Base-by-base conservation (phyloP, 1,140 invertebrate genomes). In the Cydia pomonella region DNA sequence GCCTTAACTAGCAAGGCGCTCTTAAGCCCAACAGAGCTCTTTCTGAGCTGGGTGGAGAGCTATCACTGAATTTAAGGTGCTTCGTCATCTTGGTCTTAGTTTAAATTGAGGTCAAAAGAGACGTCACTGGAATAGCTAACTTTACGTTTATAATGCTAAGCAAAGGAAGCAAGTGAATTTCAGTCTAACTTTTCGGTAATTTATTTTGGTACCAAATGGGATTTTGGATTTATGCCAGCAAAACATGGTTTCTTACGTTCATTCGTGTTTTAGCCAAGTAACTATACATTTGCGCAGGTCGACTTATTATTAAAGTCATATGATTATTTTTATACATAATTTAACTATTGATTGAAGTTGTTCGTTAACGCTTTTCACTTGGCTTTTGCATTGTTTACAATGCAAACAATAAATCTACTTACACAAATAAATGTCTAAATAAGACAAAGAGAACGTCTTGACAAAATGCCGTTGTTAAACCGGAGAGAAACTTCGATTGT, bases 21-120 rank as follows among this genome's bases (percentile, higher is more conserved):
- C n/a, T 69, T 18, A 18, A 33, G 3, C 16, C 16, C 9, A 9
- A 9, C 29, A 33, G 64, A 33, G 64, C 47, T 75, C 74, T 62
- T 2, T 12, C 6, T 59, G 62, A 53, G 64, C 38, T 73, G 74
- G 76, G 18, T 29, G 18, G 71, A 75, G 29, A 77, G 59, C 75
- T 74, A 77, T 77, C 71, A 69, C 29, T 63, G 73, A 75, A 77
- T 77, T 73, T 77, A 75, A 77, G 76, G 76, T 77, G 73, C 76
- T 77, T 73, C 72, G 74, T 77, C 76, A 77, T 77, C 75, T 77
- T 77, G 75, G 76, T 59, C 72, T 75, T 75, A 16, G 44, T 73
- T 77, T 73, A 72, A 74, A 77, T 69, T 66, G 71, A 73, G 64
- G 29, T 69, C 64, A 69, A 69, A 69, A 69, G 64, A 69, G 64